These are phyloP conservation scores for Drosophila funebris DNA, from an alignment of 1,140 invertebrate genomes.

Conservation along the genomic window DNA sequence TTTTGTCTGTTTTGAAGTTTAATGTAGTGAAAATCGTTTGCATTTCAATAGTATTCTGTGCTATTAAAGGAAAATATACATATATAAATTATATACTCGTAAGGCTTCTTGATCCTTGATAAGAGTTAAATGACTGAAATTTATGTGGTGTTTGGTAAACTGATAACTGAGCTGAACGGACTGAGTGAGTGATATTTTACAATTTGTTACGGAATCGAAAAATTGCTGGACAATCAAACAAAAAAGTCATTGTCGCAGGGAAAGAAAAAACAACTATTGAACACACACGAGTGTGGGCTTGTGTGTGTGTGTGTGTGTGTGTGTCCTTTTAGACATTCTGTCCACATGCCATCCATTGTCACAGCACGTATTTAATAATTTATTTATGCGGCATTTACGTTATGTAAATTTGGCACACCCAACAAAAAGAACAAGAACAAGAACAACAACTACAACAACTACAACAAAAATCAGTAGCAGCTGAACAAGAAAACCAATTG, in stretches of 20 bases:
- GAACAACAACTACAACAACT: constrained; percentile 23
- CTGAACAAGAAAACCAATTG: constrained; percentile 60
- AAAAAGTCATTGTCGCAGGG: not conserved
- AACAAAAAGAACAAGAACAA: constrained; percentile 28
- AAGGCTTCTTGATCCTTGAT: too few relatives aligned
- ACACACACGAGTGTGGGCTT: not conserved
- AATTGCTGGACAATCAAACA: not conserved
- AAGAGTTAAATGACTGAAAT: not conserved
- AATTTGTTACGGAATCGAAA: not conserved
- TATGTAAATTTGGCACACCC: constrained; percentile 74
- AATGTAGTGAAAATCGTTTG: too few relatives aligned
- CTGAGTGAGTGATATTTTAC: too few relatives aligned
- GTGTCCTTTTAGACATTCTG: constrained; percentile 19
- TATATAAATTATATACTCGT: too few relatives aligned
- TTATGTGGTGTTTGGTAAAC: not conserved
- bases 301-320: not conserved
- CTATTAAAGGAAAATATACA: too few relatives aligned
- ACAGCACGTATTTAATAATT: constrained; percentile 71
- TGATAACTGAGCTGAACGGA: not conserved
- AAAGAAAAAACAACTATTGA: not conserved
- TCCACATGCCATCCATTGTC: constrained; percentile 38
- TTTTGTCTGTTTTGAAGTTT: too few relatives aligned
- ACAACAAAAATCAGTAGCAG: constrained; percentile 24
- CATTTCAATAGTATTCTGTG: too few relatives aligned
- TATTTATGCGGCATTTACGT: constrained; percentile 78